Evolutionary conservation across 2,888 invertebrate species (phyloP).

Genomic region (Acanthacorydalis orientalis): DNA sequence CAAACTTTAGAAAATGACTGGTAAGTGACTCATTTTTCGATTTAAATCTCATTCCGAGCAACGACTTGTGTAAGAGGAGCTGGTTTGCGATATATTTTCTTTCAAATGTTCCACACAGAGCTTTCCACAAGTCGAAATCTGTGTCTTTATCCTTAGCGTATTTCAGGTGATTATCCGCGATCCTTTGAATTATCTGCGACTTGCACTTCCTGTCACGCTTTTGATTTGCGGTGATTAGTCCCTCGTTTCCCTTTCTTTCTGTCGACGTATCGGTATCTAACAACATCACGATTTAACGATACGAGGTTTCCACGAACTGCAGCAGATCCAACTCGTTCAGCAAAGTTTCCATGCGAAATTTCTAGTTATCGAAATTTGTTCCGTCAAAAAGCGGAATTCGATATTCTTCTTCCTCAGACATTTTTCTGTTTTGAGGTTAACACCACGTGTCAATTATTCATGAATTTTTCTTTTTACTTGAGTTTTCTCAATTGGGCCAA

Average conservation of each 20-base stretch:
- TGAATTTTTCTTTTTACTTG: no score
- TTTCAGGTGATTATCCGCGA: neutral
- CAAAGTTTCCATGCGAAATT: neutral
- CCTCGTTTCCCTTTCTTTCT: neutral
- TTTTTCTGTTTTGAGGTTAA: no score
- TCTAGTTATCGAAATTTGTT: neutral
- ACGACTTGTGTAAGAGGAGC: neutral
- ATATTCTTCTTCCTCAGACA: no score
- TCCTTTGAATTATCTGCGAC: no score
- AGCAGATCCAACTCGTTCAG: neutral
- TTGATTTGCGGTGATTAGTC: neutral
- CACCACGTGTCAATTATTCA: no score
- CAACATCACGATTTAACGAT: no score
- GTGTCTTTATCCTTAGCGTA: neutral
- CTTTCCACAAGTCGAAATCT: no score
- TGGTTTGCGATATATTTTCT: neutral
- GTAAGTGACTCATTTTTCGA: neutral
- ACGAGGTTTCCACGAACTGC: neutral
- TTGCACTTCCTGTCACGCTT: neutral
- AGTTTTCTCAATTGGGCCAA: no score
- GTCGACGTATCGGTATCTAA: no score
- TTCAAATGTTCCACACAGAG: neutral
- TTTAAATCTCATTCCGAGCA: neutral
- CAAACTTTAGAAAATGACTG: no score
- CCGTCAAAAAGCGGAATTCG: no score